Evolutionary conservation across 2,797 vertebrate genomes (phyloP).

Genomic region (Betta splendens): DNA sequence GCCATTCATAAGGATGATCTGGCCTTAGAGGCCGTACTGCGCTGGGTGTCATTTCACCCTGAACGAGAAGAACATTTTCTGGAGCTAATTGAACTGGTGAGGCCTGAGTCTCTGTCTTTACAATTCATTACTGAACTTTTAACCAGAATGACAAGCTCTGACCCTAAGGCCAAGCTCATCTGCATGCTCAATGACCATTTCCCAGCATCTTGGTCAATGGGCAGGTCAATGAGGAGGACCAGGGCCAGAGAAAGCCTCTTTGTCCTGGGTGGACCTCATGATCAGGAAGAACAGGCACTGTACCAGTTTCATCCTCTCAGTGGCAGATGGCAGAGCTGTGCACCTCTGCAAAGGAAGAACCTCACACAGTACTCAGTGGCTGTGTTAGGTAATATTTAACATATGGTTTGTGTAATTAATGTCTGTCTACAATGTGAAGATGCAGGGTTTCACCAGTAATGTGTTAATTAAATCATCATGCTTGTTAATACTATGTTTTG

Average conservation of each 20-base stretch:
- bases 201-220: slow-evolving; percentile 82
- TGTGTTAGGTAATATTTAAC: slow-evolving; percentile 85
- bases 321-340: slow-evolving; percentile 84
- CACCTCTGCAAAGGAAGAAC: slow-evolving; percentile 87
- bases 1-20: slow-evolving; percentile 83
- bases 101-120: slow-evolving; percentile 84
- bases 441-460: neutral
- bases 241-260: slow-evolving; percentile 84
- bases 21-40: slow-evolving; percentile 83
- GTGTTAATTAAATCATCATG: neutral
- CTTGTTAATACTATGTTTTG: neutral
- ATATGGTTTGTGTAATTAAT: neutral
- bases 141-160: slow-evolving; percentile 75
- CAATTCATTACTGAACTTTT: slow-evolving; percentile 84
- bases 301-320: slow-evolving; percentile 86
- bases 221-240: slow-evolving; percentile 60
- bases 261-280: slow-evolving; percentile 87
- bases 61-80: slow-evolving; percentile 83
- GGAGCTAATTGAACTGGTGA: slow-evolving; percentile 84
- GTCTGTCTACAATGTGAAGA: neutral
- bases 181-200: slow-evolving; percentile 81
- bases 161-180: slow-evolving; percentile 82
- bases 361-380: slow-evolving; percentile 89
- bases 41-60: slow-evolving; percentile 84
- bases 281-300: slow-evolving; percentile 85